A percentile compares a stretch with the other conserved stretches of the same genome.
These are phyloP conservation scores for Panurus biarmicus DNA, from an alignment of 2,113 vertebrate genomes.

Conservation along the genomic window DNA sequence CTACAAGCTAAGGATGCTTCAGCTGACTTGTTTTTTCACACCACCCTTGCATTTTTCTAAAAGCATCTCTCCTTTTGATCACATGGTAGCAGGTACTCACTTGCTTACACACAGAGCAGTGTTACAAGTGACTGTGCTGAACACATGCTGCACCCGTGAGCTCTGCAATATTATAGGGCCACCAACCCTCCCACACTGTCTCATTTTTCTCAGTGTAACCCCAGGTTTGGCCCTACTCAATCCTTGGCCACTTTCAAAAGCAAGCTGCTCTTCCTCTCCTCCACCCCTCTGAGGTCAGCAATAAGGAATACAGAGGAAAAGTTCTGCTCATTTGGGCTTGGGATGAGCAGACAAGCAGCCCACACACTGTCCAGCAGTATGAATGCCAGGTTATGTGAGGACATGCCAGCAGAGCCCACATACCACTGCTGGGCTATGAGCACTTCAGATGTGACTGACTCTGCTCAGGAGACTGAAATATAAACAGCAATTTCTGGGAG, in stretches of 20 bases:
- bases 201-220: neutral
- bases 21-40: neutral
- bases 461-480: conserved; percentile 17
- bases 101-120: neutral
- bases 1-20: neutral
- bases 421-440: neutral
- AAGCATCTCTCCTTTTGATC: conserved; percentile 7
- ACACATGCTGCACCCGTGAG: neutral
- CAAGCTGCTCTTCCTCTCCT: neutral
- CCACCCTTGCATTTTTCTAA: conserved; percentile 12
- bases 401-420: neutral
- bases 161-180: neutral
- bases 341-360: conserved; percentile 20
- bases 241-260: neutral
- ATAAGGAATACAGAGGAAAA: neutral
- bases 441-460: neutral
- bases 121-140: neutral
- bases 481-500: conserved; percentile 36
- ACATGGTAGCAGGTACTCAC: conserved; percentile 25
- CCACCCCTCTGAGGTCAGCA: conserved; percentile 3
- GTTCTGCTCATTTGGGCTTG: fast-evolving
- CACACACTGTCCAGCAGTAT: neutral
- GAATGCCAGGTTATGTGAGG: neutral
- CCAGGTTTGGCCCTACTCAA: neutral
- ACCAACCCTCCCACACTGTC: neutral